phyloP scores from a whole-genome alignment of 1,140 invertebrate species.

The Bombus ignitus region DNA sequence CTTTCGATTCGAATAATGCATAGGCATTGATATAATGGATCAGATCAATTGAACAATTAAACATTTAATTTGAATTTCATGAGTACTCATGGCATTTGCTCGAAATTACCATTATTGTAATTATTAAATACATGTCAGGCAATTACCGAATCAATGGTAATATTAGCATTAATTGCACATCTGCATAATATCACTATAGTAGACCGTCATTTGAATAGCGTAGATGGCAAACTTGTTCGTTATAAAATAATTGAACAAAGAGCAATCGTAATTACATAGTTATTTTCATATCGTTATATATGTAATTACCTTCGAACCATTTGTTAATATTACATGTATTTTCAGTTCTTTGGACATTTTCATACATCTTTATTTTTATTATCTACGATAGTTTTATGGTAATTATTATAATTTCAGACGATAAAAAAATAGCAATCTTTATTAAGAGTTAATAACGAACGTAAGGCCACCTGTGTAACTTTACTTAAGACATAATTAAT shows the following conservation, averaged over 20 bases:
- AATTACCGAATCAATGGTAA: slow-evolving; percentile 30
- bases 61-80: slow-evolving; percentile 24
- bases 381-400: too few relatives aligned
- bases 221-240: background rate
- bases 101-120: slow-evolving; percentile 30
- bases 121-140: slow-evolving; percentile 31
- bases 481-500: too few relatives aligned
- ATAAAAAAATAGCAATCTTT: too few relatives aligned
- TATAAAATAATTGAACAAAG: background rate
- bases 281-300: background rate
- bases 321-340: background rate
- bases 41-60: slow-evolving; percentile 5
- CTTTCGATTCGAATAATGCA: background rate
- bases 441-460: too few relatives aligned
- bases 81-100: background rate
- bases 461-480: too few relatives aligned
- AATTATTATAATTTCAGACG: too few relatives aligned
- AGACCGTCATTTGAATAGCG: background rate
- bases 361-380: too few relatives aligned
- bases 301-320: background rate
- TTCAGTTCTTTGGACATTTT: background rate
- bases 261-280: background rate
- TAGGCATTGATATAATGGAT: background rate
- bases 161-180: slow-evolving; percentile 13
- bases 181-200: background rate